phyloP scores from a whole-genome alignment of 2,888 invertebrate species.

The Allygus modestus region DNA sequence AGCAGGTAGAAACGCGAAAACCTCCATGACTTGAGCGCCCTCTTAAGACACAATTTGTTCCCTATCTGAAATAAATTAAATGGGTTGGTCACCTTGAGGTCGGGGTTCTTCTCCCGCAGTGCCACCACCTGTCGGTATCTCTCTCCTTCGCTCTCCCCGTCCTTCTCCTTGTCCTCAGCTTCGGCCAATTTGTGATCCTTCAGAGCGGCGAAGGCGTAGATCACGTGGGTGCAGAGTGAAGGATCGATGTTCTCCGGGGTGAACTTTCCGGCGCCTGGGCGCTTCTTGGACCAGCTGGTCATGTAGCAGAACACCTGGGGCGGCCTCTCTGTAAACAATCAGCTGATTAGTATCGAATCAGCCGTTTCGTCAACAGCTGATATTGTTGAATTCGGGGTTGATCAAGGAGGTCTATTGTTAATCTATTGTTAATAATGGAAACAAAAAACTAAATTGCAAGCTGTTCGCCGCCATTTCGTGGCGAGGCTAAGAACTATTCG shows the following conservation, averaged over 20 bases:
- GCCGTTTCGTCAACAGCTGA: neutral
- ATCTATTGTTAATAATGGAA: too few relatives aligned
- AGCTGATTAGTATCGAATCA: slow-evolving; percentile 54
- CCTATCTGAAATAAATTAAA: too few relatives aligned
- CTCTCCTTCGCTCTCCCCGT: slow-evolving; percentile 91
- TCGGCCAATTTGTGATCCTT: slow-evolving; percentile 91
- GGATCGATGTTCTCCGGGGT: slow-evolving; percentile 93
- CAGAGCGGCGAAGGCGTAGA: slow-evolving; percentile 96
- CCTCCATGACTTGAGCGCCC: too few relatives aligned
- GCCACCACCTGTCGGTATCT: slow-evolving; percentile 89
- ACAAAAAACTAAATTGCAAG: too few relatives aligned
- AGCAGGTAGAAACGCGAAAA: too few relatives aligned
- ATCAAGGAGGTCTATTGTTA: too few relatives aligned
- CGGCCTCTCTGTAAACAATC: slow-evolving; percentile 81
- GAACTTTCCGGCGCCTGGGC: slow-evolving; percentile 93
- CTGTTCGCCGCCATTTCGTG: too few relatives aligned
- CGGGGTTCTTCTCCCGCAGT: slow-evolving; percentile 91
- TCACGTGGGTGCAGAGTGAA: slow-evolving; percentile 93
- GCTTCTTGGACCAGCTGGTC: slow-evolving; percentile 97
- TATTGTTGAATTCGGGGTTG: too few relatives aligned
- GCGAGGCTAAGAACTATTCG: too few relatives aligned
- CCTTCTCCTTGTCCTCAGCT: slow-evolving; percentile 86
- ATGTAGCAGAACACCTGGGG: slow-evolving; percentile 96
- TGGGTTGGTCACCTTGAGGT: slow-evolving; percentile 90
- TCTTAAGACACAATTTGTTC: too few relatives aligned